Evolutionary conservation across 2,888 invertebrate genomes (phyloP).

Genomic region (Sycophila texana): DNA sequence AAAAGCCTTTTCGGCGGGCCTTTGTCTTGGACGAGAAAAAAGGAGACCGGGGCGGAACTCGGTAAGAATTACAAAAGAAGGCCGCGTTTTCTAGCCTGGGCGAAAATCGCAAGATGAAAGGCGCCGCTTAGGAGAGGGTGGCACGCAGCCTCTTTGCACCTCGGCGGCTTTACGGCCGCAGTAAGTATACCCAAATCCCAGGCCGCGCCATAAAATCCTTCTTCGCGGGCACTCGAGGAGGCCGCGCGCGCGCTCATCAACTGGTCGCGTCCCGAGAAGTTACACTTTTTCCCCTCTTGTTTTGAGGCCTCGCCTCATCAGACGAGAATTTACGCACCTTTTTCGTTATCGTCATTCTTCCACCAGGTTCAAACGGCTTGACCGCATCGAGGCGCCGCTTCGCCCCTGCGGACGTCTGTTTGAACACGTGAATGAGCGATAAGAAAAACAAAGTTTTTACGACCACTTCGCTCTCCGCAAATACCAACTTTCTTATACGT

Average conservation of each 20-base stretch:
- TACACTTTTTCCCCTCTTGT: background rate
- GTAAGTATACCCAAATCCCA: slow-evolving; percentile 73
- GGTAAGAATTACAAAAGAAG: background rate
- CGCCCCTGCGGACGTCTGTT: background rate
- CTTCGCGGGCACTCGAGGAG: background rate
- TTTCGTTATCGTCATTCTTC: too few species aligned
- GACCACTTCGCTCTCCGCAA: background rate
- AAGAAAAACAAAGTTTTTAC: background rate
- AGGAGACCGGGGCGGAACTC: background rate
- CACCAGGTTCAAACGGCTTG: background rate
- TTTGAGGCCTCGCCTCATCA: background rate
- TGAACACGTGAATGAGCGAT: background rate
- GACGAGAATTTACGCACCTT: slow-evolving; percentile 9
- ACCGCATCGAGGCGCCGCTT: background rate
- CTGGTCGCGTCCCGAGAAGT: too few species aligned
- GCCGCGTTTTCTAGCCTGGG: background rate
- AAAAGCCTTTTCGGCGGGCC: background rate
- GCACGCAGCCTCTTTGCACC: slow-evolving; percentile 70
- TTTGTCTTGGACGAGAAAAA: background rate
- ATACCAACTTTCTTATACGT: too few species aligned
- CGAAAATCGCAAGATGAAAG: slow-evolving; percentile 62
- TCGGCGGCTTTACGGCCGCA: slow-evolving; percentile 70
- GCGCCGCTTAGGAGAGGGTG: slow-evolving; percentile 61
- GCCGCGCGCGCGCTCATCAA: background rate
- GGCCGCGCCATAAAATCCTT: slow-evolving; percentile 67